phyloP scores from a whole-genome alignment of 2,888 invertebrate genomes.

The Hirtodrosophila alboralis region DNA sequence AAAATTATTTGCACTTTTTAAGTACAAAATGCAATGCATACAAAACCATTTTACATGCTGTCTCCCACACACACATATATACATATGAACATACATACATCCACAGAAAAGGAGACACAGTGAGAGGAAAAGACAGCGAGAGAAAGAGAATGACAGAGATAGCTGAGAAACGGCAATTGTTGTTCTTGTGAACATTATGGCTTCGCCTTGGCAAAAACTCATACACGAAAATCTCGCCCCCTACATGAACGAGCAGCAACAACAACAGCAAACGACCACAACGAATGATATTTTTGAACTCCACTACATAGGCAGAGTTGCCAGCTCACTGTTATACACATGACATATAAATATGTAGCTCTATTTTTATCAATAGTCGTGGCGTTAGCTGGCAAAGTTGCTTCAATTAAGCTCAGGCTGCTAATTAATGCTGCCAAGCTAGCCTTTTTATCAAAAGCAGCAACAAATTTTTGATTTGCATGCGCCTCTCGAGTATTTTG shows the following conservation, averaged over 20 bases:
- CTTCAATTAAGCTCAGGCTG: conserved; percentile 42
- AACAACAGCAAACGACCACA: conserved; percentile 26
- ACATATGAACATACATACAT: not conserved
- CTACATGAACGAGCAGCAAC: conserved; percentile 49
- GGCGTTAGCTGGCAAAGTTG: conserved; percentile 32
- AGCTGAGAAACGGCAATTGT: conserved; percentile 63
- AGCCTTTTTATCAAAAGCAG: conserved; percentile 38
- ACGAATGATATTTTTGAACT: conserved; percentile 73
- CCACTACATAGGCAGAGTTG: conserved; percentile 72
- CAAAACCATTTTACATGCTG: conserved; percentile 49
- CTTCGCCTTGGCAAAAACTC: conserved; percentile 62
- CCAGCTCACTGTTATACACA: conserved; percentile 28
- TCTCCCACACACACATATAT: conserved; percentile 20
- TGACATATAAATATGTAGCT: conserved; percentile 5
- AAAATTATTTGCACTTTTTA: conserved; percentile 71
- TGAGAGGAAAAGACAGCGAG: conserved; percentile 6
- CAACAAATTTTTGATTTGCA: conserved; percentile 49
- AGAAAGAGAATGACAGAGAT: conserved; percentile 32
- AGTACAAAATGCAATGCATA: conserved; percentile 72
- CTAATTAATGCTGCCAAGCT: conserved; percentile 48
- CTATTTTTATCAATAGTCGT: conserved; percentile 38
- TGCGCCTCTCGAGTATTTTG: conserved; percentile 32
- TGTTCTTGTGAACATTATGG: conserved; percentile 72
- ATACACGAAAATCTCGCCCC: conserved; percentile 64
- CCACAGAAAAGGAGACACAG: conserved; percentile 38